A percentile compares a stretch with the other conserved stretches of the same genome.
Conservation (phyloP, 2,888 invertebrate species). For the Apomyelois bistriatella region DNA sequence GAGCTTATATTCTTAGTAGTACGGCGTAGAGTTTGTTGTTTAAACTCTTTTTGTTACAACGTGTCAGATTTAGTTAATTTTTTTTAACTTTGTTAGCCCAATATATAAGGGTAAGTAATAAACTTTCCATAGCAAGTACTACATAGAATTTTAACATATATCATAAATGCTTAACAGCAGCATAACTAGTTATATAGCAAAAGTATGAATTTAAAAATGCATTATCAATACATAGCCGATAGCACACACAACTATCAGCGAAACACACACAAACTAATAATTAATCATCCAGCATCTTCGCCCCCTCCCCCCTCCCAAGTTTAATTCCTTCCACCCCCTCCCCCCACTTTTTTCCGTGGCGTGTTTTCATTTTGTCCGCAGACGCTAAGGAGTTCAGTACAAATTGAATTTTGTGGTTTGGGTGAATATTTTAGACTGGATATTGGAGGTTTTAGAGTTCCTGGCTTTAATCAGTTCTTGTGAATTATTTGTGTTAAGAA, state of each 20-base stretch:
- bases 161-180: too few species aligned
- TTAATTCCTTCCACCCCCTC: slow-evolving; percentile 69
- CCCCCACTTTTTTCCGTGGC: slow-evolving; percentile 64
- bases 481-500: not conserved
- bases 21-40: too few species aligned
- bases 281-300: slow-evolving; percentile 76
- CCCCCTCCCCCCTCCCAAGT: slow-evolving; percentile 46
- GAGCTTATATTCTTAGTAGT: too few species aligned
- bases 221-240: slow-evolving; percentile 1
- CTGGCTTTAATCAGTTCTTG: slow-evolving; percentile 9
- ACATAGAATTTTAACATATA: too few species aligned
- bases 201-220: not conserved
- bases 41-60: too few species aligned
- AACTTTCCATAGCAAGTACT: too few species aligned
- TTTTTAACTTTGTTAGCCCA: too few species aligned
- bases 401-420: slow-evolving; percentile 78
- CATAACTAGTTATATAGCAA: too few species aligned
- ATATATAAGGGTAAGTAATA: too few species aligned
- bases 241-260: slow-evolving; percentile 46
- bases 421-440: slow-evolving; percentile 70
- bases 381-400: slow-evolving; percentile 54
- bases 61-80: too few species aligned
- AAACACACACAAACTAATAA: slow-evolving; percentile 78
- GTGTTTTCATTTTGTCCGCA: slow-evolving; percentile 73
- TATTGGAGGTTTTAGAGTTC: slow-evolving; percentile 51